phyloP scores from a whole-genome alignment of 2,113 vertebrate genomes.

The Larimichthys polyactis region DNA sequence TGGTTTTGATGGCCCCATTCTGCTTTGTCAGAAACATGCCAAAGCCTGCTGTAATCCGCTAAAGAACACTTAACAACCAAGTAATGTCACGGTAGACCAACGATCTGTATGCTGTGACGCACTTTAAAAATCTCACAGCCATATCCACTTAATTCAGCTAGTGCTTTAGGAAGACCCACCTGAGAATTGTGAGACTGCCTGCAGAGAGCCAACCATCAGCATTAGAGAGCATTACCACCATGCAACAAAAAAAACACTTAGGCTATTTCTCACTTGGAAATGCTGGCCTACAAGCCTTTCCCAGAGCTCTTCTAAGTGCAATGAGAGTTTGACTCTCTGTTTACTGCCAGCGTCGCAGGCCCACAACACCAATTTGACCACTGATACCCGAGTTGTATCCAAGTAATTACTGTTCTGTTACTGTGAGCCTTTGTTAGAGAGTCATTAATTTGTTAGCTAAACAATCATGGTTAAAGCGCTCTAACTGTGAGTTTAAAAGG shows the following conservation, averaged over 20 bases:
- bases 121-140: conserved; percentile 76
- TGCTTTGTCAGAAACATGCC: conserved; percentile 73
- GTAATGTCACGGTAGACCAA: conserved; percentile 72
- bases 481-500: conserved; percentile 63
- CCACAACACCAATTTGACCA: conserved; percentile 60
- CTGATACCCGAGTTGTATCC: conserved; percentile 46
- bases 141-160: conserved; percentile 84
- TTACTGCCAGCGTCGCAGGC: conserved; percentile 55
- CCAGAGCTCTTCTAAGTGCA: conserved; percentile 73
- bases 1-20: conserved; percentile 73
- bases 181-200: conserved; percentile 81
- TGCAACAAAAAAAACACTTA: conserved; percentile 73
- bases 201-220: conserved; percentile 83
- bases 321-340: conserved; percentile 66
- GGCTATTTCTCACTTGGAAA: conserved; percentile 75
- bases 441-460: conserved; percentile 72
- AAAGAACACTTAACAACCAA: conserved; percentile 74
- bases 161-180: conserved; percentile 80
- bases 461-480: conserved; percentile 58
- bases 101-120: conserved; percentile 57
- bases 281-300: conserved; percentile 57
- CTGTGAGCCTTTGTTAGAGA: conserved; percentile 62
- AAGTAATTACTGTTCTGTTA: conserved; percentile 72
- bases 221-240: conserved; percentile 81
- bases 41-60: conserved; percentile 60